Evolutionary conservation across 2,113 vertebrate genomes (phyloP).

Genomic region (Thryonomys swinderianus): DNA sequence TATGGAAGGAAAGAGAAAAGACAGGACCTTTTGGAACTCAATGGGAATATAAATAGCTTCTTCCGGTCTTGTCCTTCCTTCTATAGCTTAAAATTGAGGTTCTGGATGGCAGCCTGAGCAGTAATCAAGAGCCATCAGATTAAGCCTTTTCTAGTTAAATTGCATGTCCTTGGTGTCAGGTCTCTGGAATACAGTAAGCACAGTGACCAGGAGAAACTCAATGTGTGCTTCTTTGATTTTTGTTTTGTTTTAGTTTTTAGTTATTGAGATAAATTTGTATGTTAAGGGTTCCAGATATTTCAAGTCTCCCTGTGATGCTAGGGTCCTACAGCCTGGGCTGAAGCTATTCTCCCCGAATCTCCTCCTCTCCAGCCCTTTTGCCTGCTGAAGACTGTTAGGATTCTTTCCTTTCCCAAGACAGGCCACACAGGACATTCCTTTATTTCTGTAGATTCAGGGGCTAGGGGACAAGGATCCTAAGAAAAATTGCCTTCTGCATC

Average conservation of each 20-base stretch:
- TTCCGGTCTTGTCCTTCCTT: neutral
- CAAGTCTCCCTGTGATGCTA: neutral
- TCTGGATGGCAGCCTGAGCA: neutral
- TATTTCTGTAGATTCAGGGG: neutral
- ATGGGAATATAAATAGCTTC: neutral
- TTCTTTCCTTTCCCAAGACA: neutral
- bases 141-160: neutral
- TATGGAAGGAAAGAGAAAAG: neutral
- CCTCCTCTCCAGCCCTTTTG: neutral
- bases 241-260: neutral
- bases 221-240: neutral
- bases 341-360: fast-evolving
- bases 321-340: neutral
- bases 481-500: neutral
- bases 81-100: neutral
- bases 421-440: neutral
- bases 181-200: neutral
- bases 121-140: neutral
- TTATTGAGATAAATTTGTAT: neutral
- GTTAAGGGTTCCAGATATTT: neutral
- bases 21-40: neutral
- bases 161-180: fast-evolving
- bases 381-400: neutral
- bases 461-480: neutral
- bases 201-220: neutral